Percentiles rank a stretch among this genome's conserved stretches.
These are phyloP conservation scores for Galerucella nymphaeae DNA, from an alignment of 2,888 invertebrate genomes.

Conservation along the genomic window DNA sequence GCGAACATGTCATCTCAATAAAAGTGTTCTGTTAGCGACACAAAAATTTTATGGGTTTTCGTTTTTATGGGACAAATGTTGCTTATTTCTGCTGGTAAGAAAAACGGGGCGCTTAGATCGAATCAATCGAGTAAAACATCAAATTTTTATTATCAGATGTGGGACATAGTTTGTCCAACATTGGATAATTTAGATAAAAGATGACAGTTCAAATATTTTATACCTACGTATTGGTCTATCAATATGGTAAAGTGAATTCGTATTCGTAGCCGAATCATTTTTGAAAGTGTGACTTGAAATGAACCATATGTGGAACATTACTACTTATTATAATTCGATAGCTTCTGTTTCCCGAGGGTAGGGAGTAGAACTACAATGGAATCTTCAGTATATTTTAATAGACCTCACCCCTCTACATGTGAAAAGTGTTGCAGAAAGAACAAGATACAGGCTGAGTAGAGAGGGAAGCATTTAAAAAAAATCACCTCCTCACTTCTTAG, in stretches of 20 bases:
- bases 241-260: background rate
- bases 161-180: constrained; percentile 3
- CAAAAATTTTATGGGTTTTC: constrained; percentile 26
- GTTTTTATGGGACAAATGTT: constrained; percentile 28
- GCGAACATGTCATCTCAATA: constrained; percentile 32
- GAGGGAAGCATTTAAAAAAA: no score
- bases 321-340: no score
- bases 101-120: background rate
- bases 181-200: background rate
- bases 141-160: constrained; percentile 11
- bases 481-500: no score
- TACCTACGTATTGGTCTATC: background rate
- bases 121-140: constrained; percentile 6
- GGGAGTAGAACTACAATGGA: no score
- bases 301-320: no score
- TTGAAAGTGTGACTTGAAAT: background rate
- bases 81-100: constrained; percentile 14
- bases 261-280: background rate
- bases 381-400: no score
- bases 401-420: no score
- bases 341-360: no score
- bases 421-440: no score
- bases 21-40: constrained; percentile 27
- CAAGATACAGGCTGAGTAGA: no score
- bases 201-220: background rate